A percentile compares a stretch with the other conserved stretches of the same genome.
Evolutionary conservation across 2,888 invertebrate genomes (phyloP).

Genomic region (Anorthoa munda): DNA sequence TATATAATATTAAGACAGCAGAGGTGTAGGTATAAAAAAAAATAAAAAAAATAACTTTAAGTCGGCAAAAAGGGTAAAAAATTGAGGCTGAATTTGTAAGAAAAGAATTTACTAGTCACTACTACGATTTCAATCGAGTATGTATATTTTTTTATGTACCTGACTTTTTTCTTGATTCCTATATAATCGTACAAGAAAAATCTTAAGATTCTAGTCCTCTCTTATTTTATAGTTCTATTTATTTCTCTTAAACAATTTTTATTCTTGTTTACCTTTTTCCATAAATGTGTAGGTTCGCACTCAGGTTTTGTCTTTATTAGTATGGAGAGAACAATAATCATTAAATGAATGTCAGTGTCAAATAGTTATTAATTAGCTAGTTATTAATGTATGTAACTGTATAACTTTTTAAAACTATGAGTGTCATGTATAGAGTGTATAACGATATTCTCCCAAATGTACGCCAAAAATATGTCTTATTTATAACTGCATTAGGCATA

Average conservation of each 20-base stretch:
- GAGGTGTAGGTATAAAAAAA: neutral
- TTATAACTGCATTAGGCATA: neutral
- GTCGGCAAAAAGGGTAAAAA: slow-evolving; percentile 5
- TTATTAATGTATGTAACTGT: neutral
- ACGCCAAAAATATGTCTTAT: neutral
- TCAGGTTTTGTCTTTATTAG: neutral
- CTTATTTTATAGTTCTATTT: neutral
- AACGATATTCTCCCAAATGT: slow-evolving; percentile 4
- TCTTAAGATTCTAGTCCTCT: slow-evolving; percentile 6
- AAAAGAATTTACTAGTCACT: slow-evolving; percentile 26
- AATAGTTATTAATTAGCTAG: neutral
- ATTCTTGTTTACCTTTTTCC: neutral
- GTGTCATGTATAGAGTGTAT: neutral
- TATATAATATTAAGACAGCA: neutral
- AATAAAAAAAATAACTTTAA: neutral
- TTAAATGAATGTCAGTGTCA: neutral
- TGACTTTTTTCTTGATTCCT: slow-evolving; percentile 1
- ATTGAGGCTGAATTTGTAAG: slow-evolving; percentile 13
- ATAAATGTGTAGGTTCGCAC: neutral
- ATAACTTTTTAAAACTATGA: no score
- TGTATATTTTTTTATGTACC: slow-evolving; percentile 6
- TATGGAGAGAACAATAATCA: neutral
- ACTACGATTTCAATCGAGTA: slow-evolving; percentile 17
- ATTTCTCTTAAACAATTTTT: neutral
- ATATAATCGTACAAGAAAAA: neutral